These are phyloP conservation scores for Eospalax fontanierii DNA, from an alignment of 2,797 vertebrate species.

Conservation along the genomic window DNA sequence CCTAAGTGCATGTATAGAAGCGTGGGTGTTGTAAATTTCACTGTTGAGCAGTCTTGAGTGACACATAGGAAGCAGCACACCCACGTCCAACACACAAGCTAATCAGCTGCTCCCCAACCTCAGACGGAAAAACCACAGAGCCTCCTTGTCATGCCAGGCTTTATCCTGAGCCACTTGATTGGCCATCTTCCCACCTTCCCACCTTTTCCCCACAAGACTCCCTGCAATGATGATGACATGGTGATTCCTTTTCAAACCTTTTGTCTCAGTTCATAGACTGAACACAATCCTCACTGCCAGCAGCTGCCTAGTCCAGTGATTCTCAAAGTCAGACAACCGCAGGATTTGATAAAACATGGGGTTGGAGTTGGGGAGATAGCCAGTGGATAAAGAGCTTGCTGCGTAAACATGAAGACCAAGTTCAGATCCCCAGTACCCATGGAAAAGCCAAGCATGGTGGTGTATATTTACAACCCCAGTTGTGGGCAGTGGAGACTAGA, in stretches of 20 bases:
- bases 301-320: no score
- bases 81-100: no score
- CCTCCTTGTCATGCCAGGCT: not conserved
- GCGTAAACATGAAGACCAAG: not conserved
- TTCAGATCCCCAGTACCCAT: not conserved
- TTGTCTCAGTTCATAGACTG: not conserved
- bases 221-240: not conserved
- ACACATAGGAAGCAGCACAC: not conserved
- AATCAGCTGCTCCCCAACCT: not conserved
- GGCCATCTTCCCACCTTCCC: not conserved
- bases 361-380: not conserved
- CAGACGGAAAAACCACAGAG: not conserved
- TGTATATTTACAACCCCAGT: not conserved
- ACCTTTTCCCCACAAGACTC: not conserved
- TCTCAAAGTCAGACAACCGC: not conserved
- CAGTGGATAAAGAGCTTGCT: not conserved
- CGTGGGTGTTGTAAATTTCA: not conserved
- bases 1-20: no score
- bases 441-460: not conserved
- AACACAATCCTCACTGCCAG: no score
- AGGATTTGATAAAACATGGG: not conserved
- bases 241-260: not conserved
- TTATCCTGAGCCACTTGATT: not conserved
- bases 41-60: not conserved
- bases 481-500: not conserved